Conservation (phyloP, 2,113 vertebrate species). For the Acrocephalus kingi region DNA sequence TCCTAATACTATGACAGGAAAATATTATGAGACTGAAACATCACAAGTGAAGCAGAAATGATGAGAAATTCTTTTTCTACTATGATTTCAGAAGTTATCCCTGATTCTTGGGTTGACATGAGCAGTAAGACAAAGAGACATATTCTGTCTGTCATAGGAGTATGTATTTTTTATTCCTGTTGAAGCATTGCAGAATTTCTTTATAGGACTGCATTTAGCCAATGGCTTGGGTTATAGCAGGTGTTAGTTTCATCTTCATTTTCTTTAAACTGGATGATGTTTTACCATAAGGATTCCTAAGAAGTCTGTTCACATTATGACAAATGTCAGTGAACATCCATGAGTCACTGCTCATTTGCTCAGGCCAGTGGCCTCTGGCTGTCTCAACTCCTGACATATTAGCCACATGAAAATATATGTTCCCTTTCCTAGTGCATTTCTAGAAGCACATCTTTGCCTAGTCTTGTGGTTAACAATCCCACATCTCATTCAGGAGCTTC, state of each 20-base stretch:
- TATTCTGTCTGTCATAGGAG: background rate
- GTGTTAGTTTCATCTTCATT: background rate
- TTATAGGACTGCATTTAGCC: background rate
- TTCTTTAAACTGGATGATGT: conserved; percentile 5
- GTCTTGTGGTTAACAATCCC: background rate
- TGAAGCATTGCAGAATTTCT: background rate
- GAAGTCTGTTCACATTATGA: conserved; percentile 29
- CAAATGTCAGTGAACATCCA: conserved; percentile 58
- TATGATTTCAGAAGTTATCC: background rate
- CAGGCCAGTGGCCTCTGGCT: conserved; percentile 14
- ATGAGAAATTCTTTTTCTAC: background rate
- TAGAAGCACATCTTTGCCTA: background rate
- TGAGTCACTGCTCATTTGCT: conserved; percentile 22
- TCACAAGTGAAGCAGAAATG: background rate
- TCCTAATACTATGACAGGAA: background rate
- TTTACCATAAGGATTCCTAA: conserved; percentile 8
- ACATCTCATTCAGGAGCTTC: background rate
- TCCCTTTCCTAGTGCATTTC: background rate
- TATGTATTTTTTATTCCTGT: background rate
- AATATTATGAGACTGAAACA: background rate
- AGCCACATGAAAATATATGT: background rate
- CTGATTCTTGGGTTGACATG: background rate
- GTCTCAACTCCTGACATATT: background rate
- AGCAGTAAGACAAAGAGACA: background rate
- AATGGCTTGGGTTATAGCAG: background rate